Base-by-base conservation (phyloP, 1,140 invertebrate species). In the Stegodyphus dumicola region DNA sequence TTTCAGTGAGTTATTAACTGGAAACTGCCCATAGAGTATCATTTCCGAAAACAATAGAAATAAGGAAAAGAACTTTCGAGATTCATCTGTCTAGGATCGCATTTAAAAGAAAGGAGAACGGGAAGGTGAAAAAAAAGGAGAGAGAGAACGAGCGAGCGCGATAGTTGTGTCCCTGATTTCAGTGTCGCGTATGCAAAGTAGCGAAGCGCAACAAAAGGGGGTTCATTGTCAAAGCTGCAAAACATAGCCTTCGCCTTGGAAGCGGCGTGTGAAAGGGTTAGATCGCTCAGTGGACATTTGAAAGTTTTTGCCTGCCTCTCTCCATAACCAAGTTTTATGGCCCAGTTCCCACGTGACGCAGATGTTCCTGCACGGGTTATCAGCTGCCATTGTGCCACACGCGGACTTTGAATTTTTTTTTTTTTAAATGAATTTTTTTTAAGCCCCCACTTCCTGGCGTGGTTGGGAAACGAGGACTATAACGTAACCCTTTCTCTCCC, bases 331-430 rank as follows among this genome's bases (percentile, higher is more conserved):
- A 79, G 81, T 85, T 85, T 85, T 85, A 83, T 85, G 81, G 81
- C 81, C 81, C 81, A 85, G 81, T 85, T 85, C 81, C 81, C 81
- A 85, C 81, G 81, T 85, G 81, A 85, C 81, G 81, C 81, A 85
- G 81, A 85, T 85, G 81, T 85, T 85, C 81, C 81, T 49, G 81
- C 74, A 60, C 54, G 74, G 81, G 81, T 85, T 85, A 85, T 85
- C 81, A 85, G 81, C 81, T 85, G 81, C 81, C 49, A 85, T 85
- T 85, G 81, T 85, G 74, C 80, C 67, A 56, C 66, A 65, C 71
- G 80, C 80, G 73, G 73, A 85, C 81, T 85, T 85, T 85, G 64
- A 18, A 67, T 15, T 15, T 15, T 15, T 15, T n/a, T n/a, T 66
- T 67, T 85, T 74, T 75, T 60, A 70, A 69, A 70, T 51, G 60